A percentile compares a stretch with the other conserved stretches of the same genome.
These are phyloP conservation scores for Wiebesia pumilae DNA, from an alignment of 1,140 invertebrate genomes.

Conservation along the genomic window DNA sequence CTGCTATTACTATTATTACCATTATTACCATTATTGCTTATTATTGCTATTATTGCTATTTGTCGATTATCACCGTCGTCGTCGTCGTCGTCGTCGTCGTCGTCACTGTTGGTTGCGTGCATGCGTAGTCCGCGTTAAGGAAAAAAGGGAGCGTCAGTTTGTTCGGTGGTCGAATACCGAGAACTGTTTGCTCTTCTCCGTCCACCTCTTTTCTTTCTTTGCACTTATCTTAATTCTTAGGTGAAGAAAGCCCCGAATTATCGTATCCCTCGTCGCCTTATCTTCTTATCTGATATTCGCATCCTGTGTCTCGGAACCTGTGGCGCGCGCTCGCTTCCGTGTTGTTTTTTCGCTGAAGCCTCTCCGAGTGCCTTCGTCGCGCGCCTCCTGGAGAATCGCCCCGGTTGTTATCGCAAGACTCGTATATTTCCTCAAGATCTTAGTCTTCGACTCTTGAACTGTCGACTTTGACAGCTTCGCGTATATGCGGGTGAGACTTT, in stretches of 20 bases:
- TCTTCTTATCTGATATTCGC: constrained; percentile 58
- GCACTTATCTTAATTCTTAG: constrained; percentile 60
- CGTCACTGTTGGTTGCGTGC: no score
- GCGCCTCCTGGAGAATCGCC: not conserved
- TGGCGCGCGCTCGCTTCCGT: constrained; percentile 54
- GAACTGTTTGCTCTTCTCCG: not conserved
- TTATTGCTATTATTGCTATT: not conserved
- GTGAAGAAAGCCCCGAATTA: constrained; percentile 56
- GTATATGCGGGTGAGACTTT: constrained; percentile 25
- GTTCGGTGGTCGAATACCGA: constrained; percentile 55
- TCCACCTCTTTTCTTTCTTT: constrained; percentile 12
- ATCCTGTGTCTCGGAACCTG: constrained; percentile 36
- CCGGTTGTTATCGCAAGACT: constrained; percentile 30
- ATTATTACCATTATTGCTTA: not conserved
- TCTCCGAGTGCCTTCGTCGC: not conserved
- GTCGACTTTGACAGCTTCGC: constrained; percentile 21
- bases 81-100: not conserved
- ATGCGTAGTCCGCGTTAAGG: not conserved
- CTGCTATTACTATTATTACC: not conserved
- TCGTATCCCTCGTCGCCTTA: constrained; percentile 2
- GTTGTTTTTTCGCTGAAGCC: constrained; percentile 53
- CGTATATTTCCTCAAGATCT: constrained; percentile 19
- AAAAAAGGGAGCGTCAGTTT: constrained; percentile 41
- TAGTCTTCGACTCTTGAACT: not conserved
- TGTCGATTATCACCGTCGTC: not conserved